phyloP scores from a whole-genome alignment of 2,113 vertebrate genomes.

The Leptobrachium leishanense region DNA sequence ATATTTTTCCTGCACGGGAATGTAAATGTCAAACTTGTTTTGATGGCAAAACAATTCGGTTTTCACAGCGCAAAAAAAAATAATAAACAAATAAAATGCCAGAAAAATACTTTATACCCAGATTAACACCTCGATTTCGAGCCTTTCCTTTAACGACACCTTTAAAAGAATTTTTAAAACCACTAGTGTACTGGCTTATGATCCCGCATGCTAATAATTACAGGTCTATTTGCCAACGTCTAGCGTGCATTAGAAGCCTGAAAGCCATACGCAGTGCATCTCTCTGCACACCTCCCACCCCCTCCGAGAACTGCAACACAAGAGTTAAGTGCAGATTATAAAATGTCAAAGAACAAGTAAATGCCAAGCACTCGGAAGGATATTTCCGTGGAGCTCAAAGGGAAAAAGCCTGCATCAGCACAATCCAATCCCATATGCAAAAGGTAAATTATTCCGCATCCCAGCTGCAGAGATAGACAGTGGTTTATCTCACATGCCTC shows the following conservation, averaged over 20 bases:
- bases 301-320: background rate
- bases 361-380: background rate
- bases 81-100: no score
- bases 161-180: no score
- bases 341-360: slow-evolving; percentile 4
- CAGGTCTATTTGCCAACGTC: background rate
- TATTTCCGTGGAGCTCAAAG: slow-evolving; percentile 4
- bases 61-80: no score
- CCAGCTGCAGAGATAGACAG: slow-evolving; percentile 13
- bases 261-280: background rate
- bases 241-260: background rate
- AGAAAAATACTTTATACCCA: no score
- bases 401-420: slow-evolving; percentile 27
- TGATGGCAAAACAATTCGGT: no score
- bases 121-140: no score
- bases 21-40: no score
- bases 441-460: slow-evolving; percentile 16
- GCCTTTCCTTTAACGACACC: no score
- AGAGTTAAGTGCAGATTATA: slow-evolving; percentile 24
- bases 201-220: no score
- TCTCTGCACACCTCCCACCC: background rate
- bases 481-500: slow-evolving; percentile 20
- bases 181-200: no score
- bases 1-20: no score
- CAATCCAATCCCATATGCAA: slow-evolving; percentile 26